A percentile compares a stretch with the other conserved stretches of the same genome.
phyloP scores from a whole-genome alignment of 2,797 vertebrate genomes.

The Enoplosus armatus region DNA sequence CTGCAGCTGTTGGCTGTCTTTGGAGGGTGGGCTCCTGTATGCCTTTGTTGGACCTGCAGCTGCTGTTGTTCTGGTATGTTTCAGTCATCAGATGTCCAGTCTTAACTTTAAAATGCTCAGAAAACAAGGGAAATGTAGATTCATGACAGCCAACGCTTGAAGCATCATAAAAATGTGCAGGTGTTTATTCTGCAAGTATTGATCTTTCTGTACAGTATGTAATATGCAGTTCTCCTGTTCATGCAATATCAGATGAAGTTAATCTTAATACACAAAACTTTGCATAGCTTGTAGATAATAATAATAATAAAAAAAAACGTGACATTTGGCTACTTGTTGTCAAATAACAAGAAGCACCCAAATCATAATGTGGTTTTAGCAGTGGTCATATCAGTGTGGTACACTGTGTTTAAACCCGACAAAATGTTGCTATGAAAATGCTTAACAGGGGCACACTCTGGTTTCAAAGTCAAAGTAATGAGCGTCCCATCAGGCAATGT shows the following conservation, averaged over 20 bases:
- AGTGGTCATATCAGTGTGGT: slow-evolving; percentile 15
- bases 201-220: background rate
- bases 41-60: slow-evolving; percentile 99
- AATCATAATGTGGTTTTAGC: background rate
- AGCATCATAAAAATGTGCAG: background rate
- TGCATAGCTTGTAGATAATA: background rate
- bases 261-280: background rate
- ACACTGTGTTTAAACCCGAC: background rate
- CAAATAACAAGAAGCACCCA: background rate
- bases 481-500: slow-evolving; percentile 60
- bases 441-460: slow-evolving; percentile 42
- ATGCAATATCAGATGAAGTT: background rate
- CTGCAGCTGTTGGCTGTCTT: slow-evolving; percentile 98
- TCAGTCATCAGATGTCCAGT: slow-evolving; percentile 32
- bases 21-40: slow-evolving; percentile 98
- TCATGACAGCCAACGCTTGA: background rate
- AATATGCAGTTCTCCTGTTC: background rate
- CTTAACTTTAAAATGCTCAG: background rate
- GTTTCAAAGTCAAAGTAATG: slow-evolving; percentile 67
- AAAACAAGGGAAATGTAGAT: background rate
- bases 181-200: background rate
- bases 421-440: slow-evolving; percentile 19
- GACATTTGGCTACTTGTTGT: background rate
- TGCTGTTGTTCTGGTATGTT: slow-evolving; percentile 97
- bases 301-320: background rate